Base-by-base conservation (phyloP, 1,140 invertebrate species). In the Xylocopa sonorina region DNA sequence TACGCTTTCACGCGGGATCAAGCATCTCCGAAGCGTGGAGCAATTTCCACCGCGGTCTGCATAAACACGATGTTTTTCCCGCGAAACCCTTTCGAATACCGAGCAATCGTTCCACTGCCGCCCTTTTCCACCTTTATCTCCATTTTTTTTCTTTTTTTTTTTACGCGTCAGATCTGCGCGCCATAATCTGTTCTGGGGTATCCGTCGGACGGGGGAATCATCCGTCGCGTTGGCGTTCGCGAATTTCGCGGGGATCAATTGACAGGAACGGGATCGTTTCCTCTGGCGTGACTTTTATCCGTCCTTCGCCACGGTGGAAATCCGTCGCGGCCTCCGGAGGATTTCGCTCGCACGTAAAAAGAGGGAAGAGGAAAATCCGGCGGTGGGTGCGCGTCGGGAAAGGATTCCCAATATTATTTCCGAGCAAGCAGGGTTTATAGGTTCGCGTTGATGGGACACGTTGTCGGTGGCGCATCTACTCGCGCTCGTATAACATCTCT, bases 361-460 rank as follows among this genome's bases (percentile, higher is more conserved):
- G 48, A 67, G 62, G 78, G 38, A 53, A 55, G 50, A 63, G 57
- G 62, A 76, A 48, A 60, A 78, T 60, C 68, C 73, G 57, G 57
- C 48, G 57, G 69, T 38, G 51, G 63, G 12, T 48, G 51, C 41
- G 63, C 41, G 63, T 50, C 38, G 27, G 34, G 18, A 57, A 46
- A 43, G 51, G 53, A 80, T 71, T 63, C 71, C 51, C 62, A 81
- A 86, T 85, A 86, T 86, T 86, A 86, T 86, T 77, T 83, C 74
- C 62, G 48, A 57, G 64, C 51, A 51, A 66, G 57, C 53, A 53
- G 68, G 67, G 84, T 86, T 86, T 86, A 86, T 85, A 71, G 80
- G 80, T 82, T 86, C 83, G 43, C 66, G 84, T 79, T 82, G 80
- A 85, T 85, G 71, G 80, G 80, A 85, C 79, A 85, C 79, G 83